Percentiles rank a stretch among this genome's conserved stretches.
phyloP scores from a whole-genome alignment of 2,113 vertebrate genomes.

The Erinaceus europaeus region DNA sequence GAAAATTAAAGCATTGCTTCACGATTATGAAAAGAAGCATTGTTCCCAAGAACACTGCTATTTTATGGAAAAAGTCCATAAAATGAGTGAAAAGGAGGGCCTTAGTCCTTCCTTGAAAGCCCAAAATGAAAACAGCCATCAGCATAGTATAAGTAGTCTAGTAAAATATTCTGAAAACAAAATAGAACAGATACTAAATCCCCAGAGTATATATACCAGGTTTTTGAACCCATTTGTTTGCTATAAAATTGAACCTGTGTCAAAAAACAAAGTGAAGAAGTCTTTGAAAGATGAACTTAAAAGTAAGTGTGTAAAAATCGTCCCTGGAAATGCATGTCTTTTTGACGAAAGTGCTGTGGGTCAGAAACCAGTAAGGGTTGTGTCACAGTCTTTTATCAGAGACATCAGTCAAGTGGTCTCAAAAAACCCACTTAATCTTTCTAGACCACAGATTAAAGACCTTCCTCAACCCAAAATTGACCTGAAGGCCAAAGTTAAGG shows the following conservation, averaged over 20 bases:
- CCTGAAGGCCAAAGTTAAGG: constrained; percentile 75
- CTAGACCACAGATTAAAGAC: constrained; percentile 70
- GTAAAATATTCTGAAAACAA: constrained; percentile 31
- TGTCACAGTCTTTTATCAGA: constrained; percentile 4
- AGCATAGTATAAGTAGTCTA: not conserved
- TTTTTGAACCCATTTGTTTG: constrained; percentile 12
- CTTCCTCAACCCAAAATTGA: constrained; percentile 78
- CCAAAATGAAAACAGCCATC: constrained; percentile 5
- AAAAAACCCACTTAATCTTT: not conserved
- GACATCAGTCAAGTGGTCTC: constrained; percentile 3
- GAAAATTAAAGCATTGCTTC: constrained; percentile 85
- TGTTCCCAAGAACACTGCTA: not conserved
- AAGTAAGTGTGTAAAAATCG: constrained; percentile 4
- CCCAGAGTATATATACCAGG: not conserved
- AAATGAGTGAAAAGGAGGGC: constrained; percentile 26
- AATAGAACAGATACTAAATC: not conserved
- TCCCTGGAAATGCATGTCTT: not conserved
- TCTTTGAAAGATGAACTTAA: not conserved
- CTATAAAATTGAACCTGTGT: constrained; percentile 18
- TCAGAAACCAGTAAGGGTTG: not conserved
- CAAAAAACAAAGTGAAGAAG: not conserved
- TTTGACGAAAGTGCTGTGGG: constrained; percentile 24
- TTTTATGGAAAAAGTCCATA: constrained; percentile 11
- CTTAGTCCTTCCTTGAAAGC: constrained; percentile 36
- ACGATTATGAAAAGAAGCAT: constrained; percentile 51